These are phyloP conservation scores for Drosophila paranaensis DNA, from an alignment of 2,888 invertebrate species.

Conservation along the genomic window DNA sequence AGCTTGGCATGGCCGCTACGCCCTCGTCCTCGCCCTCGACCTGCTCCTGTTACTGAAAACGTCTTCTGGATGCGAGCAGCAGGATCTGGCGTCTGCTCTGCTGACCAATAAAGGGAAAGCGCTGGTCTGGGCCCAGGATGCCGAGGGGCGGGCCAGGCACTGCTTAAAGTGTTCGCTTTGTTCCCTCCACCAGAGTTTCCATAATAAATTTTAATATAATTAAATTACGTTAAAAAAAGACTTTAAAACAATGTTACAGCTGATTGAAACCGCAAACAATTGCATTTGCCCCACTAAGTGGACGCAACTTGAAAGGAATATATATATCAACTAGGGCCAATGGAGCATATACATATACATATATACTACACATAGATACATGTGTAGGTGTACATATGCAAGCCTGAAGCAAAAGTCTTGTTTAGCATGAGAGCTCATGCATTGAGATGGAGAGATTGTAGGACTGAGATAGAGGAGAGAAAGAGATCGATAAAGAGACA, in stretches of 20 bases:
- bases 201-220: constrained; percentile 43
- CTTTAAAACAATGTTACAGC: constrained; percentile 21
- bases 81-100: constrained; percentile 28
- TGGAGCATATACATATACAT: background rate
- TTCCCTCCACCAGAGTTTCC: constrained; percentile 19
- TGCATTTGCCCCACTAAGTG: constrained; percentile 1
- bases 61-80: constrained; percentile 9
- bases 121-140: background rate
- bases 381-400: no score
- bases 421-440: no score
- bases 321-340: background rate
- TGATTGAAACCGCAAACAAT: constrained; percentile 28
- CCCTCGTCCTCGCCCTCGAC: background rate
- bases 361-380: no score
- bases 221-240: constrained; percentile 27
- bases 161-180: constrained; percentile 32
- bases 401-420: no score
- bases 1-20: background rate
- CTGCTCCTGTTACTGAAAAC: background rate
- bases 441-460: no score
- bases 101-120: constrained; percentile 39
- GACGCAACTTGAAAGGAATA: constrained; percentile 8
- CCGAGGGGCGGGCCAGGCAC: background rate
- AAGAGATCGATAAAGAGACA: no score
- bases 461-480: no score